These are phyloP conservation scores for Enteromius fasciolatus DNA, from an alignment of 2,797 vertebrate genomes.

Conservation along the genomic window DNA sequence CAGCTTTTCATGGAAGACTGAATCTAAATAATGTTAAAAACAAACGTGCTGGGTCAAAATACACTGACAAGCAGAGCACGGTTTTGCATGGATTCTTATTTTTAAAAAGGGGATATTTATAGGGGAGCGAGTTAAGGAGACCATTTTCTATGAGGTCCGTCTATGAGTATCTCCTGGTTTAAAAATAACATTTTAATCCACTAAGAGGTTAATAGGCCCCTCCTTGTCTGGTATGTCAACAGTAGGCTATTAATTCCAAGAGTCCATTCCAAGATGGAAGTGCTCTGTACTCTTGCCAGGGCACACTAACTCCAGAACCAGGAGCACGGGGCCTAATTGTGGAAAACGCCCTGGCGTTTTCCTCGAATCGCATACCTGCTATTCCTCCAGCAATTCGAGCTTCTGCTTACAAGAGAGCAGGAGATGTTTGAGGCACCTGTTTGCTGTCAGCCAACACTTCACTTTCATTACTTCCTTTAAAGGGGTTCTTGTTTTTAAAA, in stretches of 20 bases:
- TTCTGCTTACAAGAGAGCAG: conserved; percentile 45
- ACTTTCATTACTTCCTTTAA: conserved; percentile 39
- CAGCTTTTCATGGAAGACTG: conserved; percentile 2
- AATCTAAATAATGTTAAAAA: not conserved
- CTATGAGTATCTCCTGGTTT: conserved; percentile 48
- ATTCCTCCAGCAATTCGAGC: conserved; percentile 55
- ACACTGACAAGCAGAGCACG: not conserved
- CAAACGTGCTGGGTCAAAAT: conserved; percentile 28
- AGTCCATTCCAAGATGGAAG: conserved; percentile 49
- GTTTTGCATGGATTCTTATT: conserved; percentile 2
- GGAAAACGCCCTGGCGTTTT: conserved; percentile 56
- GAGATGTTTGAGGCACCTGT: conserved; percentile 57
- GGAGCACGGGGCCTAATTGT: conserved; percentile 55
- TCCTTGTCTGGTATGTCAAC: conserved; percentile 55
- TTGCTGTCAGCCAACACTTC: conserved; percentile 54
- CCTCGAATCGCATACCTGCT: conserved; percentile 55
- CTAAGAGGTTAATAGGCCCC: conserved; percentile 59
- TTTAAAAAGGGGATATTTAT: conserved; percentile 6
- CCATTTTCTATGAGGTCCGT: not conserved
- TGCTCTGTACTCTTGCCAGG: conserved; percentile 48
- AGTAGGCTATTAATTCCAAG: conserved; percentile 62
- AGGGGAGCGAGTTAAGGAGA: not conserved
- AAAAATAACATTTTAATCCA: conserved; percentile 64
- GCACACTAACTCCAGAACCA: conserved; percentile 40
- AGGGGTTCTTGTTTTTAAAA: conserved; percentile 8